phyloP scores from a whole-genome alignment of 2,888 invertebrate species.

The Hartigia nigra region DNA sequence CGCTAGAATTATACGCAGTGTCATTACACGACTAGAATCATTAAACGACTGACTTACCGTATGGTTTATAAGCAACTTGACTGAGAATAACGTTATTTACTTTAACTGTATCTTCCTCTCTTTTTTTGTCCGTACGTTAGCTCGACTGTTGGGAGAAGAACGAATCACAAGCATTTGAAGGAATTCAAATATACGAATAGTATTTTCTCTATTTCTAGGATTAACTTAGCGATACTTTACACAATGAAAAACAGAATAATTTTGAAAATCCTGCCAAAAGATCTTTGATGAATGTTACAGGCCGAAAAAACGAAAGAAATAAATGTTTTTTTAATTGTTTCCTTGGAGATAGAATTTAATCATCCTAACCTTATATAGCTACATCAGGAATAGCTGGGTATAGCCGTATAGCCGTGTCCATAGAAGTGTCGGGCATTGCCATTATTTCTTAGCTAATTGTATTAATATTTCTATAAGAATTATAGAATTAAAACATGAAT shows the following conservation, averaged over 20 bases:
- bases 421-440: background rate
- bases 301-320: background rate
- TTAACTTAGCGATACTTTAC: background rate
- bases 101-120: background rate
- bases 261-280: background rate
- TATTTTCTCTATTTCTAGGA: background rate
- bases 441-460: background rate
- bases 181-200: background rate
- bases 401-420: background rate
- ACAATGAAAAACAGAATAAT: background rate
- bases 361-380: background rate
- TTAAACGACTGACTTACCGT: background rate
- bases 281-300: background rate
- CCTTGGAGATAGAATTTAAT: background rate
- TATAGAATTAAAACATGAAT: background rate
- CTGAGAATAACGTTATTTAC: background rate
- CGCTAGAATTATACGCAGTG: background rate
- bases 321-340: background rate
- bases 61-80: background rate
- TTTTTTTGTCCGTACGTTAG: background rate
- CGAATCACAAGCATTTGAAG: background rate
- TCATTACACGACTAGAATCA: background rate
- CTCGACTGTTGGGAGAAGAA: background rate
- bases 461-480: background rate
- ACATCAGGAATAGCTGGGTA: background rate